Percentiles rank a stretch among this genome's conserved stretches.
phyloP scores from a whole-genome alignment of 2,113 vertebrate species.

The Mixornis gularis region DNA sequence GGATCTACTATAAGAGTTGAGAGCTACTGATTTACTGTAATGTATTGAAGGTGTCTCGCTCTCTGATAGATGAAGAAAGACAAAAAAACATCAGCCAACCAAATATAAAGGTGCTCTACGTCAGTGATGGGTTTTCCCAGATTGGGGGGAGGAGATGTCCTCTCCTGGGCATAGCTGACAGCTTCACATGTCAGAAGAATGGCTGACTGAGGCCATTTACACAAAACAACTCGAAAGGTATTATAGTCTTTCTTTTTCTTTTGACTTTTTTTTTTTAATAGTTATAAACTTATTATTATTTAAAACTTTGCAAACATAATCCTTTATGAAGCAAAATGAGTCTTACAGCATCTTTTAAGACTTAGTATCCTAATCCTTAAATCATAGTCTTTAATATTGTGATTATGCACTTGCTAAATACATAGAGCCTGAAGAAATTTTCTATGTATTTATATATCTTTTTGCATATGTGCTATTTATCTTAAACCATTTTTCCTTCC shows the following conservation, averaged over 20 bases:
- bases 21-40: not conserved
- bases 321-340: not conserved
- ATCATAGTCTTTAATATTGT: not conserved
- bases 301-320: not conserved
- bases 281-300: not conserved
- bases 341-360: not conserved
- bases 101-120: rapidly evolving
- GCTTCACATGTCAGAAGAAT: not conserved
- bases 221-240: not conserved
- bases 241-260: not conserved
- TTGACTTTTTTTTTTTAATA: not conserved
- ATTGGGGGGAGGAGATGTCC: rapidly evolving
- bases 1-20: not conserved
- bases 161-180: not conserved
- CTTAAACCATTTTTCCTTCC: not conserved
- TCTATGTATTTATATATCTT: not conserved
- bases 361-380: conserved; percentile 21
- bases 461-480: not conserved
- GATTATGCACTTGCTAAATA: conserved; percentile 17
- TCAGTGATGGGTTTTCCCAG: not conserved
- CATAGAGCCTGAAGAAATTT: conserved; percentile 1
- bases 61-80: not conserved
- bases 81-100: not conserved
- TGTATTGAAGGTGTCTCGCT: not conserved
- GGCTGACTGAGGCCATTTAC: rapidly evolving